A percentile compares a stretch with the other conserved stretches of the same genome.
These are phyloP conservation scores for Menidia beryllina DNA, from an alignment of 2,113 vertebrate genomes.

Conservation along the genomic window DNA sequence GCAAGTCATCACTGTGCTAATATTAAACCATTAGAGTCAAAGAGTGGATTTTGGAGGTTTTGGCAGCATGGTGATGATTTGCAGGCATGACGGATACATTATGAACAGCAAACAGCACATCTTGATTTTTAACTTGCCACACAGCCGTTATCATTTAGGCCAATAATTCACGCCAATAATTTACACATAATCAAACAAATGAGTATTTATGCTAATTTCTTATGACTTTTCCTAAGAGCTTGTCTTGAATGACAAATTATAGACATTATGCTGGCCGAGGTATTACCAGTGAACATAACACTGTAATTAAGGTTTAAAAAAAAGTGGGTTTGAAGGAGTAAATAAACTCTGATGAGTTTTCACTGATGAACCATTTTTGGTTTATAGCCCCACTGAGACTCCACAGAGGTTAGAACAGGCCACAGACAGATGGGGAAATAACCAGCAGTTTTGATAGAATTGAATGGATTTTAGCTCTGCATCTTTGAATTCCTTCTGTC, in stretches of 20 bases:
- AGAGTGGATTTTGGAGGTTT: constrained; percentile 27
- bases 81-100: constrained; percentile 54
- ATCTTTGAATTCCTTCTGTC: background rate
- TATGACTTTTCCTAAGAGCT: constrained; percentile 69
- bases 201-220: constrained; percentile 74
- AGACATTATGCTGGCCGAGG: constrained; percentile 63
- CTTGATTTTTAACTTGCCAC: constrained; percentile 67
- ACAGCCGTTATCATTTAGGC: constrained; percentile 57
- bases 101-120: constrained; percentile 43
- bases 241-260: constrained; percentile 71
- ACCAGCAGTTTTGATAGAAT: background rate
- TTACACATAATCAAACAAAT: constrained; percentile 76
- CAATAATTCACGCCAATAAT: constrained; percentile 57
- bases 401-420: constrained; percentile 47
- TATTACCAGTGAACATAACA: constrained; percentile 61
- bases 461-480: constrained; percentile 21
- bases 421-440: constrained; percentile 12
- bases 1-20: constrained; percentile 12
- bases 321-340: constrained; percentile 58
- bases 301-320: no score
- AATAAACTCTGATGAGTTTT: constrained; percentile 67
- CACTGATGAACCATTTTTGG: constrained; percentile 56
- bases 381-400: constrained; percentile 31
- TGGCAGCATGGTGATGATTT: constrained; percentile 6
- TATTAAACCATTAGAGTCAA: constrained; percentile 57